Evolutionary conservation across 35 echinoderm and acorn worm species (phyloP).

Genomic region (Heliocidaris erythrogramma): DNA sequence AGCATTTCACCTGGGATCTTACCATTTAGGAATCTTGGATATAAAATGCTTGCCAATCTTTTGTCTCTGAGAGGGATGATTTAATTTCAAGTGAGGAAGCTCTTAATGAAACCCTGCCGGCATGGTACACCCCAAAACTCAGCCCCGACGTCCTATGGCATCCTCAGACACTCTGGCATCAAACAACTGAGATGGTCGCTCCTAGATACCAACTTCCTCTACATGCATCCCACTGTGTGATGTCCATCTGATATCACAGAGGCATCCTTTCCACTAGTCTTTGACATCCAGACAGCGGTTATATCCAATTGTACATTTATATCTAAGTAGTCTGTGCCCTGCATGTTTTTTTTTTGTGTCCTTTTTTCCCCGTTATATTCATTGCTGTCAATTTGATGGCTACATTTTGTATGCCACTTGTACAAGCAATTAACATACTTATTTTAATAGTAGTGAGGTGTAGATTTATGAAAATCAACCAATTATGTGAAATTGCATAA

Average conservation of each 20-base stretch:
- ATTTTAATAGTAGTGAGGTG: too few relatives aligned
- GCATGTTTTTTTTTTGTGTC: too few relatives aligned
- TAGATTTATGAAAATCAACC: too few relatives aligned
- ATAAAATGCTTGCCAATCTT: background rate
- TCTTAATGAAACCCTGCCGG: background rate
- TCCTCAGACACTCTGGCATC: background rate
- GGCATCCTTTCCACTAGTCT: background rate
- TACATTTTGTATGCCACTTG: too few relatives aligned
- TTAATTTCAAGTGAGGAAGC: background rate
- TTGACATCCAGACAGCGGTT: background rate
- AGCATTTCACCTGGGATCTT: background rate
- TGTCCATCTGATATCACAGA: background rate
- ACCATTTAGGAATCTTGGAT: background rate
- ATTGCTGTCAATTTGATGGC: too few relatives aligned
- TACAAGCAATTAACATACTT: too few relatives aligned
- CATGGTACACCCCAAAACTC: background rate
- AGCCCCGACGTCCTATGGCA: background rate
- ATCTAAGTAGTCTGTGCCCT: too few relatives aligned
- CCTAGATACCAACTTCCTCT: constrained; percentile 9
- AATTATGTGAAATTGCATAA: too few relatives aligned
- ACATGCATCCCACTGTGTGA: background rate
- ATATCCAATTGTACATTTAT: background rate
- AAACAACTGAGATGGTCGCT: background rate
- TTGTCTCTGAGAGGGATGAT: background rate
- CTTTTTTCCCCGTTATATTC: too few relatives aligned